phyloP scores from a whole-genome alignment of 2,113 vertebrate species.

The Pelusios castaneus region DNA sequence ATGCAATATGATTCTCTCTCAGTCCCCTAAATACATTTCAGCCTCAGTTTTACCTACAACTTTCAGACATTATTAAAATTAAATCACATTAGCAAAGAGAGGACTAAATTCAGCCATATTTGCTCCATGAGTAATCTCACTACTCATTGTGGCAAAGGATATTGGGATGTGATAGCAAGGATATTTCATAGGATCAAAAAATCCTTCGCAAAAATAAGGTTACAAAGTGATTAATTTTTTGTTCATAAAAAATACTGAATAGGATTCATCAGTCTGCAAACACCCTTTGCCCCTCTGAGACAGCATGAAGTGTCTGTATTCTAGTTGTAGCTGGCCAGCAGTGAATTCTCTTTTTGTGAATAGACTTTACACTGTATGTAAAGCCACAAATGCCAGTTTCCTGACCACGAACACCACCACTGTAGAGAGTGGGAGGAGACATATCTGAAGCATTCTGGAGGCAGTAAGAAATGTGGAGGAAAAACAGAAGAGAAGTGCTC shows the following conservation, averaged over 20 bases:
- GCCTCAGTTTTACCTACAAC: not conserved
- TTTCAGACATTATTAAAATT: not conserved
- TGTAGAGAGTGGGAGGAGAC: not conserved
- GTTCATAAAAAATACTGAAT: not conserved
- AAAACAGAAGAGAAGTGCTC: not conserved
- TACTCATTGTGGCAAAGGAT: not conserved
- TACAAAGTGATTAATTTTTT: not conserved
- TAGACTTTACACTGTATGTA: not conserved
- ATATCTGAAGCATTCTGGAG: not conserved
- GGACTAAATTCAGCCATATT: not conserved
- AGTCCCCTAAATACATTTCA: not conserved
- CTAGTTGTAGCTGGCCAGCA: not conserved
- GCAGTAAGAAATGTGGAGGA: not conserved
- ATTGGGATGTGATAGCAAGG: not conserved
- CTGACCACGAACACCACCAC: not conserved
- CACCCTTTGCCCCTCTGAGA: not conserved
- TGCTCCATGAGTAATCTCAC: rapidly evolving
- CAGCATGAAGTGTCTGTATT: not conserved
- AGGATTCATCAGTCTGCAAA: not conserved
- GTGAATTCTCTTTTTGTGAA: not conserved
- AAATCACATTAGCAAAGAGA: not conserved
- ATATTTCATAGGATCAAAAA: not conserved
- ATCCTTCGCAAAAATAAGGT: not conserved
- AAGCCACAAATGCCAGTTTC: not conserved
- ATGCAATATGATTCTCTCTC: not conserved